A percentile compares a stretch with the other conserved stretches of the same genome.
phyloP scores from a whole-genome alignment of 2,888 invertebrate genomes.

The Chirona hameri region DNA sequence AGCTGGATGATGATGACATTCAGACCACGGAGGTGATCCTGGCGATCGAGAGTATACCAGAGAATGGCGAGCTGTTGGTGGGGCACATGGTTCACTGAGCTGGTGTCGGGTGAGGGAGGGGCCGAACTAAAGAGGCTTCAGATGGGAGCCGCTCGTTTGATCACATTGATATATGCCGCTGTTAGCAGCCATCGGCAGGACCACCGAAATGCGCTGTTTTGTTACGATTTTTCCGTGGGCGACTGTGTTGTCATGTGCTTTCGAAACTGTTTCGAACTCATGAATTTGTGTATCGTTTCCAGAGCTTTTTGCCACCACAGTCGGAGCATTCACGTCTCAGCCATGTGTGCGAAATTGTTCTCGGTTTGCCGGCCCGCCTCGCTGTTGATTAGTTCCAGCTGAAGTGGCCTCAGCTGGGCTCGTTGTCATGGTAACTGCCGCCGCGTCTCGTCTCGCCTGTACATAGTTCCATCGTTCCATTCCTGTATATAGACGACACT shows the following conservation, averaged over 20 bases:
- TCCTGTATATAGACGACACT: not conserved
- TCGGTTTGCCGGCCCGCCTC: no score
- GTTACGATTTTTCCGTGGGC: no score
- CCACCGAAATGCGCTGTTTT: no score
- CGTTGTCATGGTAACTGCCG: not conserved
- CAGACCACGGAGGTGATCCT: conserved; percentile 2
- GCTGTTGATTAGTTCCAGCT: no score
- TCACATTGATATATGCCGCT: no score
- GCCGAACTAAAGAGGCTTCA: not conserved
- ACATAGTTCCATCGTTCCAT: not conserved
- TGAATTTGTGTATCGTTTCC: not conserved
- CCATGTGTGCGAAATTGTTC: not conserved
- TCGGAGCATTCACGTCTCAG: not conserved
- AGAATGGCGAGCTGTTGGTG: conserved; percentile 1
- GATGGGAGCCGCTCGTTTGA: no score
- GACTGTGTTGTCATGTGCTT: no score
- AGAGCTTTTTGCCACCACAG: not conserved
- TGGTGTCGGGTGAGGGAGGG: not conserved
- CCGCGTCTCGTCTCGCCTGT: not conserved
- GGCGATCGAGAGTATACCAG: not conserved
- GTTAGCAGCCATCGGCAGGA: no score
- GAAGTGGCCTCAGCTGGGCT: no score
- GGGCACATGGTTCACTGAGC: not conserved
- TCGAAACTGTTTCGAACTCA: not conserved
- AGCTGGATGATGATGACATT: not conserved